Base-by-base conservation (phyloP, 2,113 vertebrate species). In the Carassius auratus region DNA sequence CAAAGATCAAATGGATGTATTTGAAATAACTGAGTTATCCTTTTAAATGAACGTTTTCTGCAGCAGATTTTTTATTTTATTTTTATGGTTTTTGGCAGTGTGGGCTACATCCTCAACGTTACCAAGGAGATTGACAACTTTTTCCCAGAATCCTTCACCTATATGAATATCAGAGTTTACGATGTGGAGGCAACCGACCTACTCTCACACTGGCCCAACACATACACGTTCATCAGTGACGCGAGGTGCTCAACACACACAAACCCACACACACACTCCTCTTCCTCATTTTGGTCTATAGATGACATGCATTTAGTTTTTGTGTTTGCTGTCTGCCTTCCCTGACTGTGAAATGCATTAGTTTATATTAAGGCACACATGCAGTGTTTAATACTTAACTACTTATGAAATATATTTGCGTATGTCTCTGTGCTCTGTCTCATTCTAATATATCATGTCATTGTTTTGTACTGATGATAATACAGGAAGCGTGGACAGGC, bases 51-150 rank as follows among this genome's bases (percentile, higher is more conserved):
- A 38, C 7, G 52, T 23, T 19, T 2, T 81, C 6, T 15, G 12
- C n/a, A 8, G 55, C 3, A 50, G 38, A 23, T 26, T n/a, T n/a
- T n/a, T n/a, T n/a, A n/a, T n/a, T n/a, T 26, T 33, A 55, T 55
- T 55, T 17, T 15, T 57, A 19, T 57, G 55, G 10, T 19, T 36
- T 85, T 62, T 89, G 91, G 94, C 92, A 99, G 98, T 74, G 91
- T 99, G 52, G 97, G 95, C 84, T 97, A 98, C 92, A 98, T 99
- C 90, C 91, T 99, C 74, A 99, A 99, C 8, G 94, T 99, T 90
- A 97, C 98, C 0, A 96, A 96, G 78, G 98, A 99, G 93, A 99
- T 99, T 0, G 98, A 99, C 93, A 99, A 99, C 94, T 99, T 99
- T 91, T 99, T 96, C 92, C 98, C 98, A 0, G 98, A 96, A 0